Evolutionary conservation across 2,113 vertebrate genomes (phyloP).

Genomic region (Gymnorhina tibicen): DNA sequence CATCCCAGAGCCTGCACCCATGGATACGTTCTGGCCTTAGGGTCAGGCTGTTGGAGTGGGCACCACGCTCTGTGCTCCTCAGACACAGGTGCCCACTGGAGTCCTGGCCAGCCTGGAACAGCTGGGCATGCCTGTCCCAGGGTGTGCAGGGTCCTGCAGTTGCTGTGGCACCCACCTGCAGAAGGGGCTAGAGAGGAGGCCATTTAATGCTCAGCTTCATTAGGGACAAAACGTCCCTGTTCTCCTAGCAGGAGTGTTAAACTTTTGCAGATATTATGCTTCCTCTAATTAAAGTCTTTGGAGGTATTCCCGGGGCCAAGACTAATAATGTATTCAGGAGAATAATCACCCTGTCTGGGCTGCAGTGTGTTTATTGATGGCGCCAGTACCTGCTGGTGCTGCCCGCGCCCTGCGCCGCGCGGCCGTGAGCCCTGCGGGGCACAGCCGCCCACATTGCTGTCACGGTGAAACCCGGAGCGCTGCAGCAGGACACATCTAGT

Average conservation of each 20-base stretch:
- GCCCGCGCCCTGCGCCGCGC: constrained; percentile 53
- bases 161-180: background rate
- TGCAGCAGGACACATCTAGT: constrained; percentile 56
- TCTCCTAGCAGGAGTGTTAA: background rate
- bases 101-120: background rate
- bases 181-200: background rate
- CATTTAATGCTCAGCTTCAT: background rate
- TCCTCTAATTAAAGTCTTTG: constrained; percentile 71
- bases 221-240: background rate
- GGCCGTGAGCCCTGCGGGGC: constrained; percentile 67
- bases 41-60: background rate
- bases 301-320: constrained; percentile 50
- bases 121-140: accelerated
- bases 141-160: accelerated
- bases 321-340: constrained; percentile 61
- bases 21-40: background rate
- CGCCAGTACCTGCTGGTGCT: constrained; percentile 69
- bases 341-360: constrained; percentile 42
- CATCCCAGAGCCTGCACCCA: accelerated
- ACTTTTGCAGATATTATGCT: constrained; percentile 51
- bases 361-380: constrained; percentile 52
- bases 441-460: constrained; percentile 75
- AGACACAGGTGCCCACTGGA: background rate
- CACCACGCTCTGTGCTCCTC: background rate
- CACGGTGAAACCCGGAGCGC: constrained; percentile 47